A percentile compares a stretch with the other conserved stretches of the same genome.
Evolutionary conservation across 2,888 invertebrate genomes (phyloP).

Genomic region (Biston stratarius): DNA sequence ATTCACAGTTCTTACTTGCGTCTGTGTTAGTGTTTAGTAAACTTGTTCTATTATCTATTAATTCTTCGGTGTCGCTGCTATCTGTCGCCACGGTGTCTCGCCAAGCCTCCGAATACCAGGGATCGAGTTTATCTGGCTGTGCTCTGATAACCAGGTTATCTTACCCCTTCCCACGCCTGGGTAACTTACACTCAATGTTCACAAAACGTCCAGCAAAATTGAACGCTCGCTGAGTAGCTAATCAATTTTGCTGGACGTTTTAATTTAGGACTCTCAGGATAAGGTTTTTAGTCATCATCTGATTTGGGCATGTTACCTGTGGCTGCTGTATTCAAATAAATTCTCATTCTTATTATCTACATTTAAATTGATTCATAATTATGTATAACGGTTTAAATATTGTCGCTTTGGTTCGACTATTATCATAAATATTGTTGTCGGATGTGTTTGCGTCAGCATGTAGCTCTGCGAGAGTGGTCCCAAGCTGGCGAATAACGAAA

Average conservation of each 20-base stretch:
- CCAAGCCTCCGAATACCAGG: not conserved
- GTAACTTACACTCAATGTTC: not conserved
- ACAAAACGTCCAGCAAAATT: no score
- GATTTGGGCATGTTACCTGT: no score
- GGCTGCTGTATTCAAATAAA: no score
- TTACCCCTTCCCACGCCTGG: not conserved
- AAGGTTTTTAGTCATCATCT: no score
- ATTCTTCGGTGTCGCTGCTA: conserved; percentile 9
- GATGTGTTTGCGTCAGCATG: conserved; percentile 6
- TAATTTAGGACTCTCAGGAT: no score
- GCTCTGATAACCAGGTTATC: conserved; percentile 16
- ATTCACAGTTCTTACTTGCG: not conserved
- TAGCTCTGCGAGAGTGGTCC: not conserved
- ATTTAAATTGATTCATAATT: no score
- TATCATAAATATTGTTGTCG: conserved; percentile 11
- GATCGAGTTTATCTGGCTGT: conserved; percentile 1
- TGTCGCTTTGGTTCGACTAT: not conserved
- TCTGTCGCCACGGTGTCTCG: conserved; percentile 21
- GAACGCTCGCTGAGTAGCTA: no score
- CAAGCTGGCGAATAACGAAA: conserved; percentile 16
- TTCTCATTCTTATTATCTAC: no score
- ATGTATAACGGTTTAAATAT: not conserved
- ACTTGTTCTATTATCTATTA: conserved; percentile 5
- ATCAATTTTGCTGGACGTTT: not conserved
- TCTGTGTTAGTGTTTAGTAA: not conserved